Conservation (phyloP, 1,140 invertebrate species). For the Nylanderia fulva region DNA sequence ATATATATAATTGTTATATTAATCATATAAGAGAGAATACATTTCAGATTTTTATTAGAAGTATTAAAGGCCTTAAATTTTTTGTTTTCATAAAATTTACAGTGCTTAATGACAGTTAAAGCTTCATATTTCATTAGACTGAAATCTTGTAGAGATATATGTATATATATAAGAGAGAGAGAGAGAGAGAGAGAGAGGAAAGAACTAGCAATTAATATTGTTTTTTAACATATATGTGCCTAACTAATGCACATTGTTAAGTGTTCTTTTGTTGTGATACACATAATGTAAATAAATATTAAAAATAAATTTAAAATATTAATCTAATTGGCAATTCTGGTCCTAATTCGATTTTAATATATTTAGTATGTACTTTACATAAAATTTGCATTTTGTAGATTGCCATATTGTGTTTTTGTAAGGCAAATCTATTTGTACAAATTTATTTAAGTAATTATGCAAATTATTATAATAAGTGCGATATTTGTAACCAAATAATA, state of each 20-base stretch:
- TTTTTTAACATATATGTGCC: conserved; percentile 20
- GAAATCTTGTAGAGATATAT: conserved; percentile 13
- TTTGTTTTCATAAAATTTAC: conserved; percentile 7
- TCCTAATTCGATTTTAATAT: conserved; percentile 57
- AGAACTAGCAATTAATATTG: not conserved
- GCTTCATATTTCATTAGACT: conserved; percentile 39
- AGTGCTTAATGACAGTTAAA: not conserved
- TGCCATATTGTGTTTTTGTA: conserved; percentile 37
- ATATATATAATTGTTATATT: conserved; percentile 22
- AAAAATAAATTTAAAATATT: conserved; percentile 42
- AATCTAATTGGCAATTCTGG: conserved; percentile 53
- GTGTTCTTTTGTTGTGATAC: conserved; percentile 20
- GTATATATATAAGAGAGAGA: too few relatives aligned
- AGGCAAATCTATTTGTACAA: conserved; percentile 10
- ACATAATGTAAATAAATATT: conserved; percentile 25
- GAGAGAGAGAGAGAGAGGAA: not conserved
- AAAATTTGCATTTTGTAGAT: conserved; percentile 68
- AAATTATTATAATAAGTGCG: too few relatives aligned
- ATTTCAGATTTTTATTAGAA: conserved; percentile 27
- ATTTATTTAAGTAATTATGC: conserved; percentile 15
- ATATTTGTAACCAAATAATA: conserved; percentile 55
- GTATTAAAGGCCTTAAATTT: conserved; percentile 23
- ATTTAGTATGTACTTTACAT: conserved; percentile 39
- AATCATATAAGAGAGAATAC: not conserved
- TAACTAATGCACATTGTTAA: conserved; percentile 30